Evolutionary conservation across 2,888 invertebrate species (phyloP), one percentile per base, ranked within the genome.

Genomic region (Oxystoma pomonae): DNA sequence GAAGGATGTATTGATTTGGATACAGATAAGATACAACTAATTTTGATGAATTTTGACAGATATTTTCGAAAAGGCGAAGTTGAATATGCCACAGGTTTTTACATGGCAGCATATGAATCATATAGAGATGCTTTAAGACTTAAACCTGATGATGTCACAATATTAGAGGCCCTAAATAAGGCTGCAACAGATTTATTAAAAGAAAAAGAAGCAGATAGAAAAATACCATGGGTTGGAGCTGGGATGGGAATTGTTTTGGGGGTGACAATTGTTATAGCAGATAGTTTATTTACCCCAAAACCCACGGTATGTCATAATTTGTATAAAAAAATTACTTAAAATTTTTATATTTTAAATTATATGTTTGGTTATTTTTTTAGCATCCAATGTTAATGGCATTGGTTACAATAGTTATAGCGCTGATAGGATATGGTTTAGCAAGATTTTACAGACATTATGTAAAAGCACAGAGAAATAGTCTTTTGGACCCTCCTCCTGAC

Each of bases 161-260:
- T 90, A 69, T 80, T 86, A 70, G 85, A 87, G 69, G 86, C 87
- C 50, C 84, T 90, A 63, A 83, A 84, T 72, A 83, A 77, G 71
- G 81, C 88, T 20, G 84, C 85, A 50, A 83, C 83, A 63, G 83
- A 82, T 68, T 83, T 86, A 72, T 81, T 85, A 68, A 85, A 85
- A 74, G 87, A 87, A 75, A 78, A 81, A 61, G 85, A 81, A 83
- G 89, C 84, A 67, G 87, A 88, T 76, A 86, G 87, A 73, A 89
- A 89, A 75, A 83, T 88, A 65, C 88, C 90, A 55, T 91, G 90
- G 90, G 81, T 91, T 52, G 89, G 90, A 67, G 87, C 90, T 65
- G 90, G 89, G 58, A 79, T 90, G 69, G 91, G 91, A 7, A 84
- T 91, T 61, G 84, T 89, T 65, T 73, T 89, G 65, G 90, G 90